These are phyloP conservation scores for Notarius quadriscutis DNA, from an alignment of 2,113 vertebrate species.

Conservation along the genomic window DNA sequence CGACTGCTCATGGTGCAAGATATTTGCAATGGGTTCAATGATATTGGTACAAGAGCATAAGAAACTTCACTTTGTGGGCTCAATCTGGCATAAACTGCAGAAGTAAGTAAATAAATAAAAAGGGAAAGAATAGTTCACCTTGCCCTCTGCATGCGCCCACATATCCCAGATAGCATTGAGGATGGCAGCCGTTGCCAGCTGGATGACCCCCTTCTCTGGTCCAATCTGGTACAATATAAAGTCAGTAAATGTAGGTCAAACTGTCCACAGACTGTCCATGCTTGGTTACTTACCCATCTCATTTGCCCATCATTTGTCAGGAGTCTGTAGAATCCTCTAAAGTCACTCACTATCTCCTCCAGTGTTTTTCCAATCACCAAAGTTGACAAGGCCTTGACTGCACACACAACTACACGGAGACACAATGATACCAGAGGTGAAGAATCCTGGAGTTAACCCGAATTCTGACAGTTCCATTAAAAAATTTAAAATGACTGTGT, in stretches of 20 bases:
- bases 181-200: constrained; percentile 73
- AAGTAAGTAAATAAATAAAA: no score
- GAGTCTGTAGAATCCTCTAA: constrained; percentile 77
- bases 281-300: constrained; percentile 71
- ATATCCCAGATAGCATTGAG: constrained; percentile 83
- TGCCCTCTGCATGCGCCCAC: constrained; percentile 77
- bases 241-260: background rate
- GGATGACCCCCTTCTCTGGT: constrained; percentile 78
- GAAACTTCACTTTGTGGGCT: background rate
- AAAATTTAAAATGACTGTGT: background rate
- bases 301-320: constrained; percentile 78
- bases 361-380: constrained; percentile 72
- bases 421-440: background rate
- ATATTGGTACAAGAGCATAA: background rate
- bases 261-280: no score
- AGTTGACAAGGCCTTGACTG: constrained; percentile 69
- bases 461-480: background rate
- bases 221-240: constrained; percentile 65
- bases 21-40: background rate
- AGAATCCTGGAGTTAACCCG: background rate
- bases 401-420: constrained; percentile 69
- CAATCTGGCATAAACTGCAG: background rate
- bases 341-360: constrained; percentile 74
- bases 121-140: constrained; percentile 62
- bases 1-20: background rate